Percentiles rank a stretch among this genome's conserved stretches.
phyloP scores from a whole-genome alignment of 1,140 invertebrate genomes.

The Seison nebaliae region DNA sequence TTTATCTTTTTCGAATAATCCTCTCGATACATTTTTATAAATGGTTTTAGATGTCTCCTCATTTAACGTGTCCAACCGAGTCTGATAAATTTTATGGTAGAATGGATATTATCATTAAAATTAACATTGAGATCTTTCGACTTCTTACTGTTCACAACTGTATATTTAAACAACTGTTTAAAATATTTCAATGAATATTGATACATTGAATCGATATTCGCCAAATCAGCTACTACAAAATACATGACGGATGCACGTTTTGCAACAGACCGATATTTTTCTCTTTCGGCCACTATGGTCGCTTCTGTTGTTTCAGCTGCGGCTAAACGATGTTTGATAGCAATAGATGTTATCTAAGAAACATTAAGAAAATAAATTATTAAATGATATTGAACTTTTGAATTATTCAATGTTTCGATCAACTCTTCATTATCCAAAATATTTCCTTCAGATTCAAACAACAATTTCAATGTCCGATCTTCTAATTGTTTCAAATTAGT shows the following conservation, averaged over 20 bases:
- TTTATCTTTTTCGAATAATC: constrained; percentile 30
- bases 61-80: constrained; percentile 21
- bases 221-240: constrained; percentile 30
- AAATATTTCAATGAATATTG: constrained; percentile 56
- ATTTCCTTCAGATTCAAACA: constrained; percentile 12
- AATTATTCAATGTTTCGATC: constrained; percentile 28
- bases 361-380: too few species aligned
- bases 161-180: constrained; percentile 28
- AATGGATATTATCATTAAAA: too few species aligned
- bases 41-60: constrained; percentile 32
- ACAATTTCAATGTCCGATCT: constrained; percentile 10
- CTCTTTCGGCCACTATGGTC: constrained; percentile 4
- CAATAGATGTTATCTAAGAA: constrained; percentile 22
- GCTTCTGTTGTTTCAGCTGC: constrained; percentile 48
- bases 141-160: constrained; percentile 25
- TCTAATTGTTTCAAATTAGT: constrained; percentile 12
- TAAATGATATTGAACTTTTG: constrained; percentile 40
- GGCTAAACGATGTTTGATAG: constrained; percentile 44
- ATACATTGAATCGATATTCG: constrained; percentile 29
- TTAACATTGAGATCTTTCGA: constrained; percentile 18
- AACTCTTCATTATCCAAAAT: constrained; percentile 12
- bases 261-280: constrained; percentile 25
- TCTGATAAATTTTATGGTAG: too few species aligned
- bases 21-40: constrained; percentile 29
- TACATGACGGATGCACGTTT: constrained; percentile 28